phyloP scores from a whole-genome alignment of 2,888 invertebrate species.

The Noctua janthina region DNA sequence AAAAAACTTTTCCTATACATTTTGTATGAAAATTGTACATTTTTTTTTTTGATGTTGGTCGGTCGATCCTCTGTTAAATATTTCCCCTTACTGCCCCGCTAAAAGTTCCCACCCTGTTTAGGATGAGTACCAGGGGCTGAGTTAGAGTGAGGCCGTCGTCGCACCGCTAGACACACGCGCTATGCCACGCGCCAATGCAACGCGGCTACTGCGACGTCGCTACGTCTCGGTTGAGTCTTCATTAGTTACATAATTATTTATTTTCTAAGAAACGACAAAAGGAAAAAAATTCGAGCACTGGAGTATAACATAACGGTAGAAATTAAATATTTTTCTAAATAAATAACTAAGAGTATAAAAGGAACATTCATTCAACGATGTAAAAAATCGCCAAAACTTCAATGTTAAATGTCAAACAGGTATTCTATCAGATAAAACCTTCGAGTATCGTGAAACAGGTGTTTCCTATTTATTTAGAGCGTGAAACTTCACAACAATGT shows the following conservation, averaged over 20 bases:
- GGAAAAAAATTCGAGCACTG: constrained; percentile 17
- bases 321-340: constrained; percentile 2
- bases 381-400: neutral
- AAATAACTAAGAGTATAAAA: neutral
- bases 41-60: too few species aligned
- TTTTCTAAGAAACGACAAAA: neutral
- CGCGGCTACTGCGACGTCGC: neutral
- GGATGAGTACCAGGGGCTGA: neutral
- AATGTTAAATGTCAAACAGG: neutral
- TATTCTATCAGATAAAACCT: constrained; percentile 4
- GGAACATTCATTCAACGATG: constrained; percentile 12
- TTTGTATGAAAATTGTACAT: too few species aligned
- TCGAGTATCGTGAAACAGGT: constrained; percentile 21
- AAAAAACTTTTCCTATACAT: too few species aligned
- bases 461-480: neutral
- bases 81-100: too few species aligned
- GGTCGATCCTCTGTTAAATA: too few species aligned
- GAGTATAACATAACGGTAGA: neutral
- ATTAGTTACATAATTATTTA: neutral
- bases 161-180: neutral
- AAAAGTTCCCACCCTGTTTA: too few species aligned
- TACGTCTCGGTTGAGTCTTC: neutral
- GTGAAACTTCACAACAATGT: neutral
- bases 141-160: neutral
- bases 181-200: neutral